Conservation (phyloP, 1,140 invertebrate species). For the Neotoxoptera formosana region DNA sequence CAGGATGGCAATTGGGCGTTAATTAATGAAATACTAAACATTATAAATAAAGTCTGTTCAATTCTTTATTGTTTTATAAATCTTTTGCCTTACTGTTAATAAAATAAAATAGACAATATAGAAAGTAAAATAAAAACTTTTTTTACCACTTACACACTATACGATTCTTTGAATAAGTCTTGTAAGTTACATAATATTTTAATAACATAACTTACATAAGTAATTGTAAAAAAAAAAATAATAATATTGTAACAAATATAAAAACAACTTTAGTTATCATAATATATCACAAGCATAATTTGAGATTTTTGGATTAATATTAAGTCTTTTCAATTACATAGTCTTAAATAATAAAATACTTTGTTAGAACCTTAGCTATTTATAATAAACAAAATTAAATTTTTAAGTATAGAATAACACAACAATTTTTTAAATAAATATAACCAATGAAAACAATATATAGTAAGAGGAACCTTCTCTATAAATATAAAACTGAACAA, state of each 20-base stretch:
- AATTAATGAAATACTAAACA: too few relatives aligned
- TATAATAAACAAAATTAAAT: background rate
- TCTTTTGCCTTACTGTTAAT: too few relatives aligned
- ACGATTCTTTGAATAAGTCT: background rate
- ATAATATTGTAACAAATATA: too few relatives aligned
- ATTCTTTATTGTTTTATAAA: too few relatives aligned
- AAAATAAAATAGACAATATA: too few relatives aligned
- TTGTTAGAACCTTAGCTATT: background rate
- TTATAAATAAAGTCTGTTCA: too few relatives aligned
- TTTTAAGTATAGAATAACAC: background rate
- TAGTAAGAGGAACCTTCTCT: background rate
- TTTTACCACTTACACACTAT: too few relatives aligned
- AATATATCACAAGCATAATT: background rate
- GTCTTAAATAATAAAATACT: background rate
- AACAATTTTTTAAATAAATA: background rate
- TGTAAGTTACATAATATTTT: slow-evolving; percentile 3
- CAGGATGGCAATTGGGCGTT: too few relatives aligned
- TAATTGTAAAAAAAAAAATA: background rate
- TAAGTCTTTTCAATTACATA: background rate
- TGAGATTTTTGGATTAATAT: too few relatives aligned
- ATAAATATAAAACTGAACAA: background rate
- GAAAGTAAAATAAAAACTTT: too few relatives aligned
- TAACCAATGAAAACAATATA: background rate
- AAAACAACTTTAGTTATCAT: background rate
- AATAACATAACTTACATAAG: background rate